Conservation (phyloP, 1,140 invertebrate genomes). For the Cepaea nemoralis region DNA sequence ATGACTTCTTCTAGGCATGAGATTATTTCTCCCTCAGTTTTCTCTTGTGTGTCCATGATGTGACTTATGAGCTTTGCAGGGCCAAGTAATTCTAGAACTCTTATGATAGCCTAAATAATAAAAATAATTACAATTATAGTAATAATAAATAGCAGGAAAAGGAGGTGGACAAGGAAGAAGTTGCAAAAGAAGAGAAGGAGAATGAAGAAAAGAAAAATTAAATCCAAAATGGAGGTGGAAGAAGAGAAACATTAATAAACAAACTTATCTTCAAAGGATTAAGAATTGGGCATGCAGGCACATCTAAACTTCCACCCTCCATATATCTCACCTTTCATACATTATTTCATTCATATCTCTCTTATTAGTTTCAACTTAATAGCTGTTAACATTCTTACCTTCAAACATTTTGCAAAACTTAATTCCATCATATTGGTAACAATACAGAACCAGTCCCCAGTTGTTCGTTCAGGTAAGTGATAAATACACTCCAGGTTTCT, state of each 20-base stretch:
- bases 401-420: conserved; percentile 5
- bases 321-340: no score
- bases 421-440: background rate
- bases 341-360: no score
- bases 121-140: background rate
- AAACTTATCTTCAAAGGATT: no score
- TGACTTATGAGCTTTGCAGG: background rate
- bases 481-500: background rate
- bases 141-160: background rate
- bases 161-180: background rate
- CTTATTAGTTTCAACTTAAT: no score
- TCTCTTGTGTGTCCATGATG: background rate
- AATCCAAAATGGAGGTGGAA: no score
- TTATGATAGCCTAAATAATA: background rate
- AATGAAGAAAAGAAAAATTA: no score
- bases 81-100: background rate
- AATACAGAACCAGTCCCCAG: background rate
- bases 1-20: background rate
- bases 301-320: no score
- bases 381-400: background rate
- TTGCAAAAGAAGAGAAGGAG: no score
- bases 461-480: background rate
- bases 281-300: no score
- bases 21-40: background rate
- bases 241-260: no score